These are phyloP conservation scores for Microctonus aethiopoides DNA, from an alignment of 2,888 invertebrate species.

Conservation along the genomic window DNA sequence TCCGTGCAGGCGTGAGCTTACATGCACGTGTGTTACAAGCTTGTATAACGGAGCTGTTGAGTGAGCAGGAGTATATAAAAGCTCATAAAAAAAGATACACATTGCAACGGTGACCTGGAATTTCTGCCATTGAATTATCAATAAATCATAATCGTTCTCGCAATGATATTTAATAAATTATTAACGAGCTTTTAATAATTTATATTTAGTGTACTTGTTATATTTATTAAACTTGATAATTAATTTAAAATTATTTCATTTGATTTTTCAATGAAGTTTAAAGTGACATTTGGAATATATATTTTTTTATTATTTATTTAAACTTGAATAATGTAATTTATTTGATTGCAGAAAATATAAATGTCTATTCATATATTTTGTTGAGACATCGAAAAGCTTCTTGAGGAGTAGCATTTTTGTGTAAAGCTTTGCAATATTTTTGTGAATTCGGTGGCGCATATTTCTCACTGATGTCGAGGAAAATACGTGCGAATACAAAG, in stretches of 20 bases:
- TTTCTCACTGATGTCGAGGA: constrained; percentile 8
- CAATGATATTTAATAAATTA: too few relatives aligned
- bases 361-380: background rate
- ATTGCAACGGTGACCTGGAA: background rate
- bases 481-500: constrained; percentile 18
- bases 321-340: background rate
- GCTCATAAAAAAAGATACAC: too few relatives aligned
- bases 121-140: too few relatives aligned
- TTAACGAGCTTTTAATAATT: too few relatives aligned
- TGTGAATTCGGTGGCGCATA: constrained; percentile 12
- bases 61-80: background rate
- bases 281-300: too few relatives aligned
- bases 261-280: too few relatives aligned
- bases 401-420: background rate
- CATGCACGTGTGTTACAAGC: constrained; percentile 18
- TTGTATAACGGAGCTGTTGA: constrained; percentile 11
- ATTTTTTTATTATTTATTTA: too few relatives aligned
- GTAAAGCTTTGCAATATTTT: constrained; percentile 27
- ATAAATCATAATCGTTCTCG: too few relatives aligned
- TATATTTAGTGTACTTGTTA: too few relatives aligned
- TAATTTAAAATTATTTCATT: too few relatives aligned
- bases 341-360: background rate
- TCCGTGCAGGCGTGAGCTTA: constrained; percentile 20
- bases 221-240: too few relatives aligned
- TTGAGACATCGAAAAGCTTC: background rate